Base-by-base conservation (phyloP, 2,888 invertebrate genomes). In the Amiota communis region DNA sequence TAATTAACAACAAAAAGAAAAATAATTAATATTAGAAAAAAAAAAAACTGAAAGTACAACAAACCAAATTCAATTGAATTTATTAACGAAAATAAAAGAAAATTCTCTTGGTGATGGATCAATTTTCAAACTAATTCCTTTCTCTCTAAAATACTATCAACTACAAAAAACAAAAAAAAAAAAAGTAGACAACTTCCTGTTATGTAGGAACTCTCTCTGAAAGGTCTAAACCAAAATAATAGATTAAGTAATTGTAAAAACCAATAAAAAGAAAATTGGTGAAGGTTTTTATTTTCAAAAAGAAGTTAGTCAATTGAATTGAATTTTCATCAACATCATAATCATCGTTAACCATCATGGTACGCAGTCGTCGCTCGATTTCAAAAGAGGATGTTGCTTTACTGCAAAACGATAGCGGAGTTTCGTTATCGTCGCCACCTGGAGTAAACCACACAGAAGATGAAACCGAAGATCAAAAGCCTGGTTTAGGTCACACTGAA, bases 301-400 rank as follows among this genome's bases (percentile, higher is more conserved):
- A 63, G 46, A 36, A 36, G 36, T 17, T 15, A 17, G 75, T 76
- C 72, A 72, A 65, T 69, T 47, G 72, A 67, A 48, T 68, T 73
- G 61, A 46, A 51, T 36, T 36, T 36, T 6, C 23, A 15, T 48
- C 63, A 53, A 2, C 23, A 12, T 72, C 76, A 57, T 63, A 70
- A 73, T 78, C 72, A 80, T 64, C 74, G 70, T 75, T 81, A 75
- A 74, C 64, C 78, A 87, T 67, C 78, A 87, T 87, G 88, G 86
- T 86, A 76, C 88, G 87, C 76, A 88, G 88, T 73, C 87, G 87
- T 64, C 88, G 88, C 71, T 88, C 86, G 48, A 75, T 86, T 53
- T 89, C 88, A 36, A 88, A 88, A 75, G 89, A 88, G 75, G 88
- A 89, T 81, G 84, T 80, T 15, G 80, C 80, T n/a, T 86, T 87